A percentile compares a stretch with the other conserved stretches of the same genome.
phyloP scores from a whole-genome alignment of 2,888 invertebrate genomes.

The Platycheirus albimanus region DNA sequence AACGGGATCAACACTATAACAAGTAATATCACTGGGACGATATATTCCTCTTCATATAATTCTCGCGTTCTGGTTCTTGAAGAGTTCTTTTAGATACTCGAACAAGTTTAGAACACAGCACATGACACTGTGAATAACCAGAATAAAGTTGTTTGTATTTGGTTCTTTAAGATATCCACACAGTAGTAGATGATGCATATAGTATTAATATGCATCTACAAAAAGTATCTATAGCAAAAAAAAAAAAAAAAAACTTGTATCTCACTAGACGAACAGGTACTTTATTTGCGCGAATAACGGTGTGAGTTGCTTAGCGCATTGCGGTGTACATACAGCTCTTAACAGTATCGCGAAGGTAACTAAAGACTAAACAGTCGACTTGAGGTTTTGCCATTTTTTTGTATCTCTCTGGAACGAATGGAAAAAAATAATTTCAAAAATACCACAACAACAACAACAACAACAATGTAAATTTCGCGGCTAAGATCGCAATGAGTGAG shows the following conservation, averaged over 20 bases:
- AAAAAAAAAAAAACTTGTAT: slow-evolving; percentile 43
- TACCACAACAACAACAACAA: background rate
- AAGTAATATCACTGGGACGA: slow-evolving; percentile 16
- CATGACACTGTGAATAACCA: slow-evolving; percentile 17
- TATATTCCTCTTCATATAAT: slow-evolving; percentile 16
- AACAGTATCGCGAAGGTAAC: slow-evolving; percentile 82
- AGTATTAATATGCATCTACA: slow-evolving; percentile 21
- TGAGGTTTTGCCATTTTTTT: slow-evolving; percentile 68
- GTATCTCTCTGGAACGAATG: slow-evolving; percentile 61
- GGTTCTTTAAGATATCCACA: slow-evolving; percentile 18
- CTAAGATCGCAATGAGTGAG: slow-evolving; percentile 67
- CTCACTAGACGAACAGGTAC: slow-evolving; percentile 66
- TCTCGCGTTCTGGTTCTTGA: slow-evolving; percentile 52
- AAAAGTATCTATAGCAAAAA: background rate
- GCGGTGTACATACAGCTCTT: slow-evolving; percentile 74
- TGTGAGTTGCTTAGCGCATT: slow-evolving; percentile 67
- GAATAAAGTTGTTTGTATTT: slow-evolving; percentile 37
- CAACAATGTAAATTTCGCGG: slow-evolving; percentile 62
- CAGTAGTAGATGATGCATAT: too few relatives aligned
- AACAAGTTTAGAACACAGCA: slow-evolving; percentile 53
- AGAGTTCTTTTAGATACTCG: slow-evolving; percentile 2
- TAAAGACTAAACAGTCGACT: slow-evolving; percentile 77
- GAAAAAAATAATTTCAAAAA: slow-evolving; percentile 50
- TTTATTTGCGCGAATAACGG: slow-evolving; percentile 70
- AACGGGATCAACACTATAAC: slow-evolving; percentile 57